A percentile compares a stretch with the other conserved stretches of the same genome.
phyloP scores from a whole-genome alignment of 2,113 vertebrate species.

The Oncorhynchus kisutch region DNA sequence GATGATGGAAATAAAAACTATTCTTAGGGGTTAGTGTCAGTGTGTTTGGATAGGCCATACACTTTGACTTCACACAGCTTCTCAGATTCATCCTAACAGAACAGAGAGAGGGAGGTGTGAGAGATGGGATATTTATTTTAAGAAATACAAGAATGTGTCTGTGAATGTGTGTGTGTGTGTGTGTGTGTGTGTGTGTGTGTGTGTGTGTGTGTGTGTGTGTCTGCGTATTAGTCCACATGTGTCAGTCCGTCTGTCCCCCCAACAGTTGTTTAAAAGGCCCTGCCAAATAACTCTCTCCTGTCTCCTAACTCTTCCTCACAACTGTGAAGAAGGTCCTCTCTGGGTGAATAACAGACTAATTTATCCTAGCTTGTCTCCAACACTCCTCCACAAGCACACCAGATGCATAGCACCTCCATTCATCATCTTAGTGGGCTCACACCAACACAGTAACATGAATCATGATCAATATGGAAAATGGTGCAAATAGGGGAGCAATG shows the following conservation, averaged over 20 bases:
- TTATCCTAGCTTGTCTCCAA: conserved; percentile 29
- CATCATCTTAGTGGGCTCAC: conserved; percentile 32
- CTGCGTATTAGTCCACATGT: neutral
- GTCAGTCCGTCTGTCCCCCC: neutral
- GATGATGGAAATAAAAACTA: conserved; percentile 36
- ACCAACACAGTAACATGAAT: conserved; percentile 13
- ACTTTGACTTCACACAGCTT: conserved; percentile 14
- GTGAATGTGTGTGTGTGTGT: conserved; percentile 16
- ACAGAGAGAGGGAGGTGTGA: conserved; percentile 50
- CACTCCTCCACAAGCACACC: conserved; percentile 14
- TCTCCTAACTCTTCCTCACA: conserved; percentile 6
- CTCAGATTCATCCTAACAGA: conserved; percentile 24
- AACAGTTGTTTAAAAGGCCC: conserved; percentile 36
- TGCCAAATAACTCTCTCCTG: conserved; percentile 29
- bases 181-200: conserved; percentile 36
- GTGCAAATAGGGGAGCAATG: too few relatives aligned
- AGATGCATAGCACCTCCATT: conserved; percentile 4
- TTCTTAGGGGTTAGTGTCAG: conserved; percentile 20
- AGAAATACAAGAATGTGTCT: conserved; percentile 51
- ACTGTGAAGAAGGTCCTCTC: conserved; percentile 26
- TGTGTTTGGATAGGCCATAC: conserved; percentile 47
- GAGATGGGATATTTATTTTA: conserved; percentile 67
- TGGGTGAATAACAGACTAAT: conserved; percentile 19
- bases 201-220: conserved; percentile 14
- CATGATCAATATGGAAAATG: neutral